These are phyloP conservation scores for Cranoglanis bouderius DNA, from an alignment of 2,113 vertebrate species.

Conservation along the genomic window DNA sequence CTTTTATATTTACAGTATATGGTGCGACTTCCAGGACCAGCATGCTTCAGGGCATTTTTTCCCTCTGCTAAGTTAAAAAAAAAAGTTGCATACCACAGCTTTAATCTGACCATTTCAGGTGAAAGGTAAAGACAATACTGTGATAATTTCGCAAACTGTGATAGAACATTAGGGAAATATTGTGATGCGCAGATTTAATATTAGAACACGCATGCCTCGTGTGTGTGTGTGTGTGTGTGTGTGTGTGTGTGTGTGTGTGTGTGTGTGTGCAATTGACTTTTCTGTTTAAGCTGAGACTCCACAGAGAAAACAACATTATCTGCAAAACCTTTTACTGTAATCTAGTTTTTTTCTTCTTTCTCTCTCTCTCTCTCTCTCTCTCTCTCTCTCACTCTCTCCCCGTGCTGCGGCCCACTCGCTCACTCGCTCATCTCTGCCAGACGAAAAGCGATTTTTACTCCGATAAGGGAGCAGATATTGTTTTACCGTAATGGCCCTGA, in stretches of 20 bases:
- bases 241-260: slow-evolving; percentile 20
- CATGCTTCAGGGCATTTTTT: background rate
- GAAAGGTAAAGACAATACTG: background rate
- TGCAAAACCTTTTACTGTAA: slow-evolving; percentile 49
- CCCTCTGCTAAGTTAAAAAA: background rate
- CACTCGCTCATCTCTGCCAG: slow-evolving; percentile 73
- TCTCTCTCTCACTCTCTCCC: background rate
- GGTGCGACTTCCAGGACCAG: background rate
- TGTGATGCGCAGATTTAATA: background rate
- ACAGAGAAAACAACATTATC: slow-evolving; percentile 50
- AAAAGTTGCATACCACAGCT: background rate
- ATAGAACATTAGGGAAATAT: slow-evolving; percentile 10
- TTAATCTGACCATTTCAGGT: background rate
- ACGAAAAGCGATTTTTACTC: slow-evolving; percentile 73
- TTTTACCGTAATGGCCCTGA: slow-evolving; percentile 74
- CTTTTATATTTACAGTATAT: background rate
- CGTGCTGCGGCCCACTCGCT: slow-evolving; percentile 68
- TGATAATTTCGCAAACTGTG: background rate
- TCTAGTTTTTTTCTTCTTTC: slow-evolving; percentile 54
- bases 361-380: background rate
- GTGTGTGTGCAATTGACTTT: slow-evolving; percentile 33
- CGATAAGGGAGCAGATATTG: slow-evolving; percentile 75
- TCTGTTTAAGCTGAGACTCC: slow-evolving; percentile 37
- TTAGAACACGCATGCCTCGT: background rate
- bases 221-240: slow-evolving; percentile 11